Conservation (phyloP, 2,888 invertebrate species). For the Ophion ventricosus region DNA sequence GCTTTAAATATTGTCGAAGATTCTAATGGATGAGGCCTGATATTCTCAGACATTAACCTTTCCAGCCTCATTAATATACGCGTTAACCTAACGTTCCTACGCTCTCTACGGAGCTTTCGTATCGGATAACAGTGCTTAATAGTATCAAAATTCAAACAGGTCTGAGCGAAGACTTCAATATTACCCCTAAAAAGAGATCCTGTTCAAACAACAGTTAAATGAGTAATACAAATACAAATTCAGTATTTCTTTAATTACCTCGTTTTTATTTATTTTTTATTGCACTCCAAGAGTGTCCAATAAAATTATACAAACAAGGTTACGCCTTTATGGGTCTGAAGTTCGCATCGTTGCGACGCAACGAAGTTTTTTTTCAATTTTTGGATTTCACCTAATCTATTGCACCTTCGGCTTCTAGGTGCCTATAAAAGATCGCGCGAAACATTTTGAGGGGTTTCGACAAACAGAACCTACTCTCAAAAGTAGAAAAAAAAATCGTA, state of each 20-base stretch:
- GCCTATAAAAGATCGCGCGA: no score
- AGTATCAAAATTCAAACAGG: background rate
- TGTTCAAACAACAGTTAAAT: no score
- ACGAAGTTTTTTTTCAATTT: no score
- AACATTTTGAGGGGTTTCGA: no score
- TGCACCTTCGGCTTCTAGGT: no score
- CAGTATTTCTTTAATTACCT: no score
- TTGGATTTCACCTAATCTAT: no score
- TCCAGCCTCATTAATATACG: slow-evolving; percentile 1
- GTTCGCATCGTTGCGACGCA: no score
- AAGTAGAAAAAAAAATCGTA: no score
- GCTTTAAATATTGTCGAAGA: slow-evolving; percentile 30
- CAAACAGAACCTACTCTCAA: no score
- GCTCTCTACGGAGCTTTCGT: background rate
- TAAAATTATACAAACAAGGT: background rate
- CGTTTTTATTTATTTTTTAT: background rate
- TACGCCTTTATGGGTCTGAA: no score
- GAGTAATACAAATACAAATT: no score
- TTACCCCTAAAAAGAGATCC: background rate
- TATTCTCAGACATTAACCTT: slow-evolving; percentile 16
- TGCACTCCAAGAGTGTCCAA: background rate
- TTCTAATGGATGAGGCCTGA: background rate
- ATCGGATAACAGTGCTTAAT: background rate
- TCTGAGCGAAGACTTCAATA: background rate
- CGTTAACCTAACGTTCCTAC: slow-evolving; percentile 4